Evolutionary conservation across 2,113 vertebrate genomes (phyloP).

Genomic region (Macquaria australasica): DNA sequence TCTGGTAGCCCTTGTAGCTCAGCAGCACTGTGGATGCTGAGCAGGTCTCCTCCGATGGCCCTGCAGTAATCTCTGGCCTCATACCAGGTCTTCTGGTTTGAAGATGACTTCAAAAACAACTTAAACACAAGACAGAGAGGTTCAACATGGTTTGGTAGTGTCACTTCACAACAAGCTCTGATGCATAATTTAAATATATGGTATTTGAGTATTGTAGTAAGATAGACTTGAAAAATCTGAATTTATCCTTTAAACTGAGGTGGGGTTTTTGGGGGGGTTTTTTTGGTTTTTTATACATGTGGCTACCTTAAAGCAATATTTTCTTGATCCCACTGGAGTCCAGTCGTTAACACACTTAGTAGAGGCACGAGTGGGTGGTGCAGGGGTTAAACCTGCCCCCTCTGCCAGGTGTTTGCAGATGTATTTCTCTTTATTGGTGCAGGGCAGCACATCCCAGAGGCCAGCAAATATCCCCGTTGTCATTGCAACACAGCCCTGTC

Average conservation of each 20-base stretch:
- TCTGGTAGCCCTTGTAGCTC: slow-evolving; percentile 52
- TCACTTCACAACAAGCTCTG: background rate
- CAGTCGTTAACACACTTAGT: slow-evolving; percentile 71
- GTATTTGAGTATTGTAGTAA: no score
- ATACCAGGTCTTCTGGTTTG: slow-evolving; percentile 85
- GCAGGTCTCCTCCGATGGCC: slow-evolving; percentile 88
- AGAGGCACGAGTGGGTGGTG: slow-evolving; percentile 22
- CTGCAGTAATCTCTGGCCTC: slow-evolving; percentile 87
- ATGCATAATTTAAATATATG: background rate
- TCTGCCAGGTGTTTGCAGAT: slow-evolving; percentile 90
- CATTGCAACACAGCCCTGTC: slow-evolving; percentile 90
- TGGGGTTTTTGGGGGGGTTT: background rate
- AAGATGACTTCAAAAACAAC: slow-evolving; percentile 9
- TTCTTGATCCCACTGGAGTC: slow-evolving; percentile 60
- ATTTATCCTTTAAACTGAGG: background rate
- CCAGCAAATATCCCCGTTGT: slow-evolving; percentile 89
- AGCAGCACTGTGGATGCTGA: slow-evolving; percentile 81
- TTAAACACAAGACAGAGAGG: slow-evolving; percentile 21
- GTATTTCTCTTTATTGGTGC: slow-evolving; percentile 89
- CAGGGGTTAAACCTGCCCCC: slow-evolving; percentile 82
- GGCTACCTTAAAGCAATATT: slow-evolving; percentile 87
- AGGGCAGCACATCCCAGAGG: slow-evolving; percentile 91
- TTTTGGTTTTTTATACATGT: background rate
- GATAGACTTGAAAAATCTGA: no score
- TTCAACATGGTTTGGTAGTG: background rate